Evolutionary conservation across 1,140 invertebrate genomes (phyloP), one percentile per base, ranked within the genome.

Genomic region (Scylla paramamosain): DNA sequence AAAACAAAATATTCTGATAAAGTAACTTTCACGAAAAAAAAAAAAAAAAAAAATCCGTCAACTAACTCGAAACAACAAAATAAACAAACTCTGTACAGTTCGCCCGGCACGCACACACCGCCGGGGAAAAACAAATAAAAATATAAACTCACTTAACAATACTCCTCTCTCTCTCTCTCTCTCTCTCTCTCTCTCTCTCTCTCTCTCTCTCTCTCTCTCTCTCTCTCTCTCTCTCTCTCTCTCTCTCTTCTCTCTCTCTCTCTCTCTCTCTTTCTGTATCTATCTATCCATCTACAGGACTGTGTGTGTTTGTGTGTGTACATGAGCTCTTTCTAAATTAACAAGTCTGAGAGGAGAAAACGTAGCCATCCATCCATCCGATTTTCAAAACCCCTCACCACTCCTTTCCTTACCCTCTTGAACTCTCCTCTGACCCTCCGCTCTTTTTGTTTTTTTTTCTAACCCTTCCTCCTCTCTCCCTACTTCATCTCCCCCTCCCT

Each of bases 11-110:
- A n/a, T 25, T n/a, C n/a, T 25, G 67, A 77, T 77, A 77, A 77
- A 77, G 67, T 77, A n/a, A 77, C 67, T n/a, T 77, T 77, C 67
- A n/a, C 20, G n/a, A n/a, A n/a, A n/a, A 20, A 20, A n/a, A 59
- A 59, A 59, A 59, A 25, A 77, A 77, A 77, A 25, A 77, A 77
- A 77, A 77, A 77, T 77, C 67, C 67, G 12, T 77, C 67, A 77
- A 77, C 67, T 77, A 77, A 77, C 67, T 77, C 67, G 67, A 2
- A 77, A 77, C 67, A 77, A 77, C 67, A 77, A 77, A 77, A 77
- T n/a, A 77, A 77, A 77, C 67, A 77, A 77, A 77, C 67, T 77
- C 67, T 25, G 67, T n/a, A n/a, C 67, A 77, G 67, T n/a, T 77
- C 67, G 67, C 67, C 52, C 67, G 67, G 67, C 67, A 77, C 67